Evolutionary conservation across 2,113 vertebrate species (phyloP).

Genomic region (Sakesphorus luctuosus): DNA sequence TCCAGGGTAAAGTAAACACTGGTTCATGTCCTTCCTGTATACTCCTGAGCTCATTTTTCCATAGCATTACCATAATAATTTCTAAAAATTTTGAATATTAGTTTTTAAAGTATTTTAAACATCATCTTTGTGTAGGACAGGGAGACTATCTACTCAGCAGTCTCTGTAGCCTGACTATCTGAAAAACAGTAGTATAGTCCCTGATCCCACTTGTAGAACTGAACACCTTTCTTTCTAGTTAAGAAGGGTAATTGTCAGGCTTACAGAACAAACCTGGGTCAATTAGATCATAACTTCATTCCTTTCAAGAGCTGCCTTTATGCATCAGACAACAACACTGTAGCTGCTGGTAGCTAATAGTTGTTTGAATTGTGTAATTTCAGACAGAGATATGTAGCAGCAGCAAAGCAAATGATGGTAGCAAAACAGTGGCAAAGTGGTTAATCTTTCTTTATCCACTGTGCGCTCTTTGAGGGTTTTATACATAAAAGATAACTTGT

Average conservation of each 20-base stretch:
- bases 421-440: neutral
- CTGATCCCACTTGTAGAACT: fast-evolving
- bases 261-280: neutral
- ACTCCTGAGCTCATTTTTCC: neutral
- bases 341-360: neutral
- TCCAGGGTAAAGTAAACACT: neutral
- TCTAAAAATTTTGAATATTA: neutral
- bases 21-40: neutral
- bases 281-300: neutral
- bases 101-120: neutral
- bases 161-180: neutral
- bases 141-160: neutral
- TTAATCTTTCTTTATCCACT: neutral
- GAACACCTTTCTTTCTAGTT: neutral
- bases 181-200: neutral
- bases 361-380: neutral
- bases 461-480: neutral
- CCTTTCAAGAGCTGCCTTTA: neutral
- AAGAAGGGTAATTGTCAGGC: neutral
- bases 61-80: neutral
- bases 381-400: neutral
- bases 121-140: neutral
- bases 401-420: neutral
- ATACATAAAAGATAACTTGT: neutral
- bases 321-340: neutral